These are phyloP conservation scores for Acleris sparsana DNA, from an alignment of 2,888 invertebrate genomes.

Conservation along the genomic window DNA sequence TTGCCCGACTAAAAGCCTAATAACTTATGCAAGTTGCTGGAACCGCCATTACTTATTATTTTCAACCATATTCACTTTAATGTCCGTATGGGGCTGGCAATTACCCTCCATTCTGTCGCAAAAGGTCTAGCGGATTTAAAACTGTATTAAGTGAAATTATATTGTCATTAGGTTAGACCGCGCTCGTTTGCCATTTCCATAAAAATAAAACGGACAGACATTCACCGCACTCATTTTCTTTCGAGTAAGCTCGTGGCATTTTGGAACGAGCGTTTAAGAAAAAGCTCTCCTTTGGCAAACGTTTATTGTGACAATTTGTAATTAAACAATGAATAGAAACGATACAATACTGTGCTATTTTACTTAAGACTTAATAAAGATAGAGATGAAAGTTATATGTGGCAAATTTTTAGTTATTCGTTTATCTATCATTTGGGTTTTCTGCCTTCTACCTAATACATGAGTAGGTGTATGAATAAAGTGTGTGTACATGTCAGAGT, in stretches of 20 bases:
- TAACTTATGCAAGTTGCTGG: slow-evolving; percentile 31
- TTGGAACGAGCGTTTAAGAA: slow-evolving; percentile 1
- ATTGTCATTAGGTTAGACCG: slow-evolving; percentile 36
- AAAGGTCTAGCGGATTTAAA: slow-evolving; percentile 36
- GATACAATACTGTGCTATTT: too few relatives aligned
- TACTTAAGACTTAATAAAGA: too few relatives aligned
- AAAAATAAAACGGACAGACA: slow-evolving; percentile 31
- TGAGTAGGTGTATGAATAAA: too few relatives aligned
- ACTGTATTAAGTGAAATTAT: slow-evolving; percentile 38
- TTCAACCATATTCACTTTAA: slow-evolving; percentile 35
- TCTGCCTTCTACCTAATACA: too few relatives aligned
- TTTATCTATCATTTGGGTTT: too few relatives aligned
- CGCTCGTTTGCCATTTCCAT: slow-evolving; percentile 35
- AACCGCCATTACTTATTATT: slow-evolving; percentile 33
- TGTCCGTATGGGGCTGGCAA: slow-evolving; percentile 27
- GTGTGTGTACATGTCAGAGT: too few relatives aligned
- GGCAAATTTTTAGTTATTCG: too few relatives aligned
- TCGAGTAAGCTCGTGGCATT: slow-evolving; percentile 16
- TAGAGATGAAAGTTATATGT: too few relatives aligned
- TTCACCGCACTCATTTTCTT: slow-evolving; percentile 19
- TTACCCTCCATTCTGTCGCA: slow-evolving; percentile 32
- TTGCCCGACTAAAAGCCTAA: slow-evolving; percentile 28
- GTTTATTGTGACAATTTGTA: not conserved
- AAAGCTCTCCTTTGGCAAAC: slow-evolving; percentile 5
- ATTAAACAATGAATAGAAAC: not conserved